Evolutionary conservation across 2,888 invertebrate species (phyloP).

Genomic region (Thysanoteuthis rhombus): DNA sequence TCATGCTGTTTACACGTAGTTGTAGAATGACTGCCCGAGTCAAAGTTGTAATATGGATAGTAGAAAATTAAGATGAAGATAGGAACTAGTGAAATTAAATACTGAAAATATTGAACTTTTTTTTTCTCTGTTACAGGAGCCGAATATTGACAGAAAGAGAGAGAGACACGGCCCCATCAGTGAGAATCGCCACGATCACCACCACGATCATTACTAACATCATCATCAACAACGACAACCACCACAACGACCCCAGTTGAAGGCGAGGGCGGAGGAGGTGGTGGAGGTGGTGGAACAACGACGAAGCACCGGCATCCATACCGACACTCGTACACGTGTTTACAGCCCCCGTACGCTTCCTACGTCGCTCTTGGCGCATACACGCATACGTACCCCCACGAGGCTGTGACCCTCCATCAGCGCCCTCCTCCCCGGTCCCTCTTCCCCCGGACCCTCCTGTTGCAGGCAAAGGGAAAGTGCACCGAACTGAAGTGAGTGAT

Average conservation of each 20-base stretch:
- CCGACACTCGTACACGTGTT: not conserved
- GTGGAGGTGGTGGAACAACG: not conserved
- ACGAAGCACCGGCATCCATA: not conserved
- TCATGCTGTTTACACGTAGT: no score
- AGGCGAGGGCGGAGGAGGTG: not conserved
- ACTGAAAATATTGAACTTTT: not conserved
- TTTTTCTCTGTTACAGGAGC: not conserved
- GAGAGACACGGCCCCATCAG: not conserved
- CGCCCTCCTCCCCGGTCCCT: not conserved
- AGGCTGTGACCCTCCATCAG: not conserved
- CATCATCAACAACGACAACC: not conserved
- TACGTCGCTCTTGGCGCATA: not conserved
- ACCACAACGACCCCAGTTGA: not conserved
- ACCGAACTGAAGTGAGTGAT: not conserved
- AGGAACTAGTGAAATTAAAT: no score
- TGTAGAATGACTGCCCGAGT: no score
- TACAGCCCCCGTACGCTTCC: not conserved
- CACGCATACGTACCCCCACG: not conserved
- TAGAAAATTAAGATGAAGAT: no score
- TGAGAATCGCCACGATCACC: not conserved
- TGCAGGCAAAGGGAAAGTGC: not conserved
- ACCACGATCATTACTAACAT: not conserved
- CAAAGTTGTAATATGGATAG: no score
- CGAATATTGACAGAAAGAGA: not conserved
- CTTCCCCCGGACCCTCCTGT: not conserved